phyloP scores from a whole-genome alignment of 1,140 invertebrate genomes.

The Drosophila navojoa region DNA sequence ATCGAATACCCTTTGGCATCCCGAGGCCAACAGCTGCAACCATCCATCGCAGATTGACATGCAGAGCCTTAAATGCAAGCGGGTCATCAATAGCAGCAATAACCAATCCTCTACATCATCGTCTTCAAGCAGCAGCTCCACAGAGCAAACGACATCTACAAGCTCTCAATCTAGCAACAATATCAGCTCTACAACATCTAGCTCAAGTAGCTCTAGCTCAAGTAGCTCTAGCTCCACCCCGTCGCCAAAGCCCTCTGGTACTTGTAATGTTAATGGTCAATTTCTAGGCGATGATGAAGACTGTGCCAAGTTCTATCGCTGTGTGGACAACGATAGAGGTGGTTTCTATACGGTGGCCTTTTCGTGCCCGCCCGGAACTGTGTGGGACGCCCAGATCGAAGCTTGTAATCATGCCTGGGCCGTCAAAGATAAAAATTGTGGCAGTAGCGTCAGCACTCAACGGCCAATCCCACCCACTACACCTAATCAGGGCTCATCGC shows the following conservation, averaged over 20 bases:
- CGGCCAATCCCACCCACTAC: slow-evolving; percentile 15
- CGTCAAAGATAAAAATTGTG: slow-evolving; percentile 61
- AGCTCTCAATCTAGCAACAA: slow-evolving; percentile 25
- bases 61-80: slow-evolving; percentile 81
- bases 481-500: slow-evolving; percentile 1
- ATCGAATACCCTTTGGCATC: slow-evolving; percentile 88
- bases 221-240: slow-evolving; percentile 16
- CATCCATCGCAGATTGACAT: slow-evolving; percentile 85
- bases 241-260: slow-evolving; percentile 58
- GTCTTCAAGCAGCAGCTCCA: slow-evolving; percentile 32
- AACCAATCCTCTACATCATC: slow-evolving; percentile 34
- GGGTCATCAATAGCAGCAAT: slow-evolving; percentile 45
- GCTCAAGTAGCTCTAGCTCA: slow-evolving; percentile 9
- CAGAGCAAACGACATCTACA: slow-evolving; percentile 32
- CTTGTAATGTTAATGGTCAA: slow-evolving; percentile 84
- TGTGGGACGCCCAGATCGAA: slow-evolving; percentile 86
- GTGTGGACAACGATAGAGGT: slow-evolving; percentile 86
- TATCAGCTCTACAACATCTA: slow-evolving; percentile 19
- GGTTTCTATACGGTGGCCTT: slow-evolving; percentile 87
- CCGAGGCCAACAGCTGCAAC: slow-evolving; percentile 86
- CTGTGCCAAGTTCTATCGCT: slow-evolving; percentile 89
- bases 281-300: slow-evolving; percentile 86
- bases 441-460: slow-evolving; percentile 27
- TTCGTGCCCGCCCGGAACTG: slow-evolving; percentile 87
- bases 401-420: slow-evolving; percentile 86